Evolutionary conservation across 2,113 vertebrate species (phyloP), one percentile per base, ranked within the genome.

Genomic region (Trochalopteron elliotii): DNA sequence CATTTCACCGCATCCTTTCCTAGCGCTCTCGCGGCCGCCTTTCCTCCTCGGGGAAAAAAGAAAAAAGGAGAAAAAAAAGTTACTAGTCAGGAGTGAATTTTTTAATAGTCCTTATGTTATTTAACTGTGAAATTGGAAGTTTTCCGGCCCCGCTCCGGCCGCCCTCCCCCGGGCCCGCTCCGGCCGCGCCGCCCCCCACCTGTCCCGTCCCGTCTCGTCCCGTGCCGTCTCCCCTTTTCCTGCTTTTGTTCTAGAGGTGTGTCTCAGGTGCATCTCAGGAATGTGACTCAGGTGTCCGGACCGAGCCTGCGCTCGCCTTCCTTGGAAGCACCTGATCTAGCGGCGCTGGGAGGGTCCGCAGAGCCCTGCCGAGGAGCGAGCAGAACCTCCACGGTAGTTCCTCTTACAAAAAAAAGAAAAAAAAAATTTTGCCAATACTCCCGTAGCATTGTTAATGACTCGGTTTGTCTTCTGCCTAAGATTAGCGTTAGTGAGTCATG

Each of bases 351-450:
- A 3, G 10, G 20, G 30, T 10, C 8, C 3, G 14, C 4, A 14
- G 8, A 21, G 37, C 16, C 16, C 35, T 14, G 25, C 15, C 4
- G 1, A 0, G 22, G 3, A 15, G 12, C 1, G 11, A 0, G 6
- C 3, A 0, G 4, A 10, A 7, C 22, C 9, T 3, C 3, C 11
- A 0, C 3, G 6, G 2, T 28, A 6, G 4, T 14, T 27, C 5
- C 24, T 44, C 23, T 30, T 15, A 7, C 31, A 49, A 56, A 71
- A 33, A 24, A 31, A 44, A 60, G 12, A 40, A 40, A 40, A 40
- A 40, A 12, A 40, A 40, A n/a, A n/a, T n/a, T n/a, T n/a, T n/a
- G n/a, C n/a, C 3, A 5, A 0, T 18, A 42, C 2, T 31, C 3
- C 14, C 22, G 9, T 35, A 15, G 31, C 19, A 21, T 33, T 24